A percentile compares a stretch with the other conserved stretches of the same genome.
These are phyloP conservation scores for Alethe castanea DNA, from an alignment of 2,113 vertebrate genomes.

Conservation along the genomic window DNA sequence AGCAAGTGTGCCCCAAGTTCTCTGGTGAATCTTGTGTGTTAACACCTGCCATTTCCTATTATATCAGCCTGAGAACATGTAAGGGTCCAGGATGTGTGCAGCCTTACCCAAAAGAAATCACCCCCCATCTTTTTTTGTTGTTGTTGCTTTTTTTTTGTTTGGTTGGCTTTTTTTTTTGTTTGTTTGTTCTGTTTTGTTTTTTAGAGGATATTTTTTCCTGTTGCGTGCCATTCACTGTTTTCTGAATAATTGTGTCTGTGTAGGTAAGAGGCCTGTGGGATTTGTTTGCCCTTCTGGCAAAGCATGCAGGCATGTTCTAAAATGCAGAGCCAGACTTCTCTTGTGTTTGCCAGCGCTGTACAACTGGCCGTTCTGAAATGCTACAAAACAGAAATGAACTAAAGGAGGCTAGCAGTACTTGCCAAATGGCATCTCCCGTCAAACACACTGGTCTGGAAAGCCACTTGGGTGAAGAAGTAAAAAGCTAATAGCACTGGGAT, in stretches of 20 bases:
- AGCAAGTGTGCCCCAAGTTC: not conserved
- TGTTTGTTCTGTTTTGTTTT: not conserved
- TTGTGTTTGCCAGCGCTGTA: not conserved
- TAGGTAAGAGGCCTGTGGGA: not conserved
- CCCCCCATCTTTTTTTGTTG: too few relatives aligned
- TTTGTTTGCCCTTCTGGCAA: constrained; percentile 30
- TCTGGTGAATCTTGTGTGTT: not conserved
- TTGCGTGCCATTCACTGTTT: not conserved
- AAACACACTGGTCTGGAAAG: not conserved
- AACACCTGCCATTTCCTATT: not conserved
- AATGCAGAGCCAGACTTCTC: not conserved
- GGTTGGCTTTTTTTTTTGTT: too few relatives aligned
- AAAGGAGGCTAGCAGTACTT: not conserved
- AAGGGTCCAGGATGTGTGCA: not conserved
- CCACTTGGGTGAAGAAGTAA: not conserved
- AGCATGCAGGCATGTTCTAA: not conserved
- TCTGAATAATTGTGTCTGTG: not conserved
- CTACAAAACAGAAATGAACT: not conserved
- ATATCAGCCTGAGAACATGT: not conserved
- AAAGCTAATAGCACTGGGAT: constrained; percentile 17
- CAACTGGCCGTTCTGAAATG: constrained; percentile 16
- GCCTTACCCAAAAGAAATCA: not conserved
- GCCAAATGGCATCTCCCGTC: constrained; percentile 35
- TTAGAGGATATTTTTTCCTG: not conserved
- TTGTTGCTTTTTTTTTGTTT: too few relatives aligned